Conservation (phyloP, 1,140 invertebrate species). For the Sitobion miscanthi region DNA sequence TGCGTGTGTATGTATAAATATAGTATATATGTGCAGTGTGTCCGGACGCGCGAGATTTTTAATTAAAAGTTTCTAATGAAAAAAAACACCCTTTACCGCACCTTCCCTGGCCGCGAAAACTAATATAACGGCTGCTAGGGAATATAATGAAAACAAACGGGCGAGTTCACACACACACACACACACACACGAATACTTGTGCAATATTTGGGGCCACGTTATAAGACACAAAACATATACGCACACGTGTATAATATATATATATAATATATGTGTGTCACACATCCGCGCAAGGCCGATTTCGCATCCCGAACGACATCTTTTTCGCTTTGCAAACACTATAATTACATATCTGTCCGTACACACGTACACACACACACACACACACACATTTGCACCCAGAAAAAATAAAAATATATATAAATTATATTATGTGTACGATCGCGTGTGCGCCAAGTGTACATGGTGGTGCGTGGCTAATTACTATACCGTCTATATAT, state of each 20-base stretch:
- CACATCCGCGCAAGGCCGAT: neutral
- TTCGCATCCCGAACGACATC: neutral
- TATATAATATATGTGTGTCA: neutral
- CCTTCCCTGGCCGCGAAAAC: constrained; percentile 29
- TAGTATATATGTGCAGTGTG: neutral
- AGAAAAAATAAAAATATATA: no score
- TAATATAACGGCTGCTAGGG: constrained; percentile 55
- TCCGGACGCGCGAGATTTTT: constrained; percentile 50
- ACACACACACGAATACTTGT: neutral
- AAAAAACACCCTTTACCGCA: constrained; percentile 44
- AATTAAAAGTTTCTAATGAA: constrained; percentile 57
- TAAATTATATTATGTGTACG: neutral
- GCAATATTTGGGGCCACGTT: constrained; percentile 40
- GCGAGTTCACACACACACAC: neutral
- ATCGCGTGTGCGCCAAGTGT: neutral
- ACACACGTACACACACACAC: neutral
- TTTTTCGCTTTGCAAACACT: constrained; percentile 29
- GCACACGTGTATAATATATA: neutral
- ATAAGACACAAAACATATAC: constrained; percentile 10
- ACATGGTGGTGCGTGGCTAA: neutral
- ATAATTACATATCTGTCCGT: neutral
- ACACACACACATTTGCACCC: no score
- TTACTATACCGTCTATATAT: neutral
- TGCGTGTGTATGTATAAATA: neutral
- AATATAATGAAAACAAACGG: constrained; percentile 57